Evolutionary conservation across 2,113 vertebrate genomes (phyloP).

Genomic region (Malaclemys terrapin): DNA sequence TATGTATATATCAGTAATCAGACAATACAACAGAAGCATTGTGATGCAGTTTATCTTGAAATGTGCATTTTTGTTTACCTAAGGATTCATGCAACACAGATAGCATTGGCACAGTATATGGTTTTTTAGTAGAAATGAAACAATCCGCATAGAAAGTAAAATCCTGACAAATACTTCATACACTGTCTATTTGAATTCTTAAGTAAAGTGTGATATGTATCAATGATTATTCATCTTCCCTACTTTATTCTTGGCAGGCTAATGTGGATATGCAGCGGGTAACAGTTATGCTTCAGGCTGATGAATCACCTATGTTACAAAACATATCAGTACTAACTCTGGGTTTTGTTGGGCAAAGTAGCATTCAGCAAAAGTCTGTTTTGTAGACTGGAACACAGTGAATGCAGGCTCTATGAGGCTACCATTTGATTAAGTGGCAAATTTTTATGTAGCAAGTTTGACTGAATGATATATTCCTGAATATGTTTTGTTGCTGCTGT

Average conservation of each 20-base stretch:
- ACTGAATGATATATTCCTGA: fast-evolving
- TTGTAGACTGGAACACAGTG: neutral
- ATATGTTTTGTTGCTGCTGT: neutral
- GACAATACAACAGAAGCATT: neutral
- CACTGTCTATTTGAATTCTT: constrained; percentile 21
- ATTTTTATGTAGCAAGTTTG: neutral
- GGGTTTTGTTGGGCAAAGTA: neutral
- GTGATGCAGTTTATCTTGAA: constrained; percentile 20
- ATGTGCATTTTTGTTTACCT: neutral
- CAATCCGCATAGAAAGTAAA: constrained; percentile 1
- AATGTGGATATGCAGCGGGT: constrained; percentile 53
- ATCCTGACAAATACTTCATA: constrained; percentile 21
- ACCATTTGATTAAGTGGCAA: neutral
- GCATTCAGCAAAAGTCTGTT: neutral
- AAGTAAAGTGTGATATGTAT: constrained; percentile 40
- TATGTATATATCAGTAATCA: neutral
- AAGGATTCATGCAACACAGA: neutral
- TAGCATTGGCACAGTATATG: neutral
- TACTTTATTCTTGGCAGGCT: constrained; percentile 42
- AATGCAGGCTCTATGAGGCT: neutral
- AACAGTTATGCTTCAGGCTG: constrained; percentile 36
- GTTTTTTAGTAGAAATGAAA: constrained; percentile 20
- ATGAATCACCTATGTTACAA: neutral
- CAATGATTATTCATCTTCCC: constrained; percentile 55
- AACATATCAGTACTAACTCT: neutral